These are phyloP conservation scores for Lophura swinhoii DNA, from an alignment of 2,797 vertebrate species.

Conservation along the genomic window DNA sequence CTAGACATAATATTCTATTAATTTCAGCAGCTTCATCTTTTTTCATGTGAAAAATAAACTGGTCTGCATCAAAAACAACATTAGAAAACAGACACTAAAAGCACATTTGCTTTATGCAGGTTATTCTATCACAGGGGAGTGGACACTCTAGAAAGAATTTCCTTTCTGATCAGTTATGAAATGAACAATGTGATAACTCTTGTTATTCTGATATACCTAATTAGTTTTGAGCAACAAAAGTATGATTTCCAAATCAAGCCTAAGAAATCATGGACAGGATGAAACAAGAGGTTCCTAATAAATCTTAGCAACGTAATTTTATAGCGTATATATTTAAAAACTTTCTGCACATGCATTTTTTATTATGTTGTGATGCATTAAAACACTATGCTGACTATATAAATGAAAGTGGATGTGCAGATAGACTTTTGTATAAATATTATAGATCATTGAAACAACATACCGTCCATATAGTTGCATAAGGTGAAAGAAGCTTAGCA, in stretches of 20 bases:
- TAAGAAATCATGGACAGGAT: background rate
- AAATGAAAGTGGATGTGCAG: background rate
- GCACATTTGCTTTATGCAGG: rapidly evolving
- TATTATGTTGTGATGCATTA: background rate
- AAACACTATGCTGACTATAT: background rate
- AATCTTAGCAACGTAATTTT: background rate
- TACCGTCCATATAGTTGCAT: background rate
- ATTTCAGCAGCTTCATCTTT: background rate
- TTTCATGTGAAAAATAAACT: background rate
- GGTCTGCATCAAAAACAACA: background rate
- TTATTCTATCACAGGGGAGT: background rate
- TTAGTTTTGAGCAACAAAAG: background rate
- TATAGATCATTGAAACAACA: background rate
- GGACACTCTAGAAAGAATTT: background rate
- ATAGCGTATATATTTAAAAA: background rate
- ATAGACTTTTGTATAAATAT: too few species aligned
- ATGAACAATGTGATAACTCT: background rate
- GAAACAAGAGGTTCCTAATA: background rate
- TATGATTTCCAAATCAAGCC: background rate
- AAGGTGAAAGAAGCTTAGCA: background rate
- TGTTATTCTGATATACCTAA: background rate
- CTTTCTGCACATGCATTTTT: background rate
- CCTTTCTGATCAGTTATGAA: background rate
- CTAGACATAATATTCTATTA: background rate
- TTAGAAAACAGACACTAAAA: background rate